Percentiles rank a stretch among this genome's conserved stretches.
These are phyloP conservation scores for Alouatta palliata DNA, from an alignment of 2,113 vertebrate species.

Conservation along the genomic window DNA sequence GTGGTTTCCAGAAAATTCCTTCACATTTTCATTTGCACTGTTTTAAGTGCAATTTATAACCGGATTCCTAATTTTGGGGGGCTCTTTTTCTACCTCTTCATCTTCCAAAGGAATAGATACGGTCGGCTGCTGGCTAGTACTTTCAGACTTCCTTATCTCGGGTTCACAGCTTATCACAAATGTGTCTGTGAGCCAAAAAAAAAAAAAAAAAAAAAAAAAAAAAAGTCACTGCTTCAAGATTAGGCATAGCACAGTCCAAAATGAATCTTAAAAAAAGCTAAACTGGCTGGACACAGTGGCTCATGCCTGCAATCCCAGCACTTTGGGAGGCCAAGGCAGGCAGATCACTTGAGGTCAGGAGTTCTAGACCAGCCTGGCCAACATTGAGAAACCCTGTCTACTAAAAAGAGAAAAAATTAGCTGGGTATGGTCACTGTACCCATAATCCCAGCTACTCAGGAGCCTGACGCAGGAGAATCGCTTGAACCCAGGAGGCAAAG, in stretches of 20 bases:
- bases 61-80: not conserved
- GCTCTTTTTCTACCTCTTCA: not conserved
- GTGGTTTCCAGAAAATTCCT: conserved; percentile 62
- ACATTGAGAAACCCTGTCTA: not conserved
- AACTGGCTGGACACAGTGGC: not conserved
- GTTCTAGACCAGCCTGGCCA: not conserved
- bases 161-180: not conserved
- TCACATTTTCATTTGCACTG: not conserved
- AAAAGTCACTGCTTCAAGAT: not conserved
- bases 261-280: not conserved
- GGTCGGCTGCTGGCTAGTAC: not conserved
- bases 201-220: too few relatives aligned
- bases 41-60: not conserved
- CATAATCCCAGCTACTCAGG: not conserved
- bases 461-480: not conserved
- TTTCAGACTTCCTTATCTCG: not conserved
- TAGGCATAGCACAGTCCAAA: not conserved
- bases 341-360: not conserved
- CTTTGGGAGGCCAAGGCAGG: not conserved
- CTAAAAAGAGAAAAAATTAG: not conserved
- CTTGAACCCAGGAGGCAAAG: not conserved
- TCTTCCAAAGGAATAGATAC: not conserved
- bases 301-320: not conserved
- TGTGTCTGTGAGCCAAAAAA: not conserved
- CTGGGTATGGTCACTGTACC: not conserved